Percentiles rank a stretch among this genome's conserved stretches.
phyloP scores from a whole-genome alignment of 2,888 invertebrate genomes.

The Harpalus rubripes region DNA sequence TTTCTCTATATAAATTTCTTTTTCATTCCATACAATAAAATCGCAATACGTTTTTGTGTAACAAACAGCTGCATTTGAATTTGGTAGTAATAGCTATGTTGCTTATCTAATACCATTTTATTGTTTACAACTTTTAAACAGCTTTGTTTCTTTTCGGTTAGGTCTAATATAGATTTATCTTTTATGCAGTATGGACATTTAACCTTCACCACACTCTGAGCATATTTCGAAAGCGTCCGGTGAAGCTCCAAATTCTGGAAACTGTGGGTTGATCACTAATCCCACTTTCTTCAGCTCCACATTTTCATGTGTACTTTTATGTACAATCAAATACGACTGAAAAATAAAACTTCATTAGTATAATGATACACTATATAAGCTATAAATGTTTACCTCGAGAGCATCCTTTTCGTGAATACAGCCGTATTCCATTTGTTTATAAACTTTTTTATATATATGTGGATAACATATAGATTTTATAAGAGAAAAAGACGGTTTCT shows the following conservation, averaged over 20 bases:
- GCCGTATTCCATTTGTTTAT: conserved; percentile 7
- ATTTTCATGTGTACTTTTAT: conserved; percentile 2
- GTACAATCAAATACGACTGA: not conserved
- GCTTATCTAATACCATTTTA: not conserved
- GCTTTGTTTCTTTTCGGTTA: not conserved
- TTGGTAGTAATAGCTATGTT: conserved; percentile 6
- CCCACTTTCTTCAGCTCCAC: not conserved
- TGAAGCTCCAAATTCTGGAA: conserved; percentile 20
- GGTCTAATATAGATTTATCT: not conserved
- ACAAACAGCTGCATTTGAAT: conserved; percentile 17
- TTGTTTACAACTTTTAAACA: not conserved
- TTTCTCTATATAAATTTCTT: conserved; percentile 17
- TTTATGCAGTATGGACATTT: conserved; percentile 17
- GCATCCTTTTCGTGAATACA: conserved; percentile 19
- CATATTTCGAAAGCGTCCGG: not conserved
- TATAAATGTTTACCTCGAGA: not conserved
- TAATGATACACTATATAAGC: not conserved
- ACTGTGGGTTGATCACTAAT: not conserved
- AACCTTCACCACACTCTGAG: not conserved
- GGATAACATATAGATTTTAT: not conserved
- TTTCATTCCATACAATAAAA: conserved; percentile 1
- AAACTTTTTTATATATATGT: not conserved
- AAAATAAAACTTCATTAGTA: not conserved
- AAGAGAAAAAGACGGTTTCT: conserved; percentile 6
- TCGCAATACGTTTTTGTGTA: not conserved